Percentiles rank a stretch among this genome's conserved stretches.
Conservation (phyloP, 2,113 vertebrate species). For the Noturus placidus region DNA sequence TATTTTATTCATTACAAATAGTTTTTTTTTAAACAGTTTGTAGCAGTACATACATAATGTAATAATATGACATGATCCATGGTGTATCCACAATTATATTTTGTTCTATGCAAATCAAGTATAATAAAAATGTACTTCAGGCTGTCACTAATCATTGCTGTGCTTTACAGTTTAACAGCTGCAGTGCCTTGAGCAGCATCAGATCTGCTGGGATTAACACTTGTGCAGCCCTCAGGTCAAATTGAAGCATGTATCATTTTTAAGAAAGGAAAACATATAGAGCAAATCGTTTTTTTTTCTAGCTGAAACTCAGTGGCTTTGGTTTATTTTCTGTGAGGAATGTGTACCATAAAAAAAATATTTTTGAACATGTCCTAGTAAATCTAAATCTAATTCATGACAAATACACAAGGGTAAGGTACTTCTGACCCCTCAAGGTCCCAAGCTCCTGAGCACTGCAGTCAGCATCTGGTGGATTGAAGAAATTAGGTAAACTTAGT, state of each 20-base stretch:
- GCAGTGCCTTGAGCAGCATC: constrained; percentile 17
- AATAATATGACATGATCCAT: neutral
- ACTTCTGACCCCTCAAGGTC: neutral
- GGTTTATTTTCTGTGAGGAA: neutral
- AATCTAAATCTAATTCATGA: neutral
- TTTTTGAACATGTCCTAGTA: neutral
- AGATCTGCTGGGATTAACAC: constrained; percentile 27
- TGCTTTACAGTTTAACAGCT: constrained; percentile 39
- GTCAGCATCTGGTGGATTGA: neutral
- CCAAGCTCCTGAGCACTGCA: neutral
- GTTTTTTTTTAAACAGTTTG: neutral
- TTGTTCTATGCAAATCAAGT: constrained; percentile 10
- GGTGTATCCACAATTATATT: constrained; percentile 14
- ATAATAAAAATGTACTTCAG: constrained; percentile 2
- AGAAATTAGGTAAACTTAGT: no score
- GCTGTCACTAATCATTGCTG: constrained; percentile 17
- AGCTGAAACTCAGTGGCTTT: neutral
- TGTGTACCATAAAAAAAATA: neutral
- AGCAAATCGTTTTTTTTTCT: neutral
- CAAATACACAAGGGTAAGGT: neutral
- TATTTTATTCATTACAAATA: constrained; percentile 19
- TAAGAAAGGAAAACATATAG: neutral
- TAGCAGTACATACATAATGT: neutral
- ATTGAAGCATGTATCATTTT: neutral
- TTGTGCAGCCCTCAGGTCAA: neutral